phyloP scores from a whole-genome alignment of 2,113 vertebrate genomes.

The Antidorcas marsupialis region DNA sequence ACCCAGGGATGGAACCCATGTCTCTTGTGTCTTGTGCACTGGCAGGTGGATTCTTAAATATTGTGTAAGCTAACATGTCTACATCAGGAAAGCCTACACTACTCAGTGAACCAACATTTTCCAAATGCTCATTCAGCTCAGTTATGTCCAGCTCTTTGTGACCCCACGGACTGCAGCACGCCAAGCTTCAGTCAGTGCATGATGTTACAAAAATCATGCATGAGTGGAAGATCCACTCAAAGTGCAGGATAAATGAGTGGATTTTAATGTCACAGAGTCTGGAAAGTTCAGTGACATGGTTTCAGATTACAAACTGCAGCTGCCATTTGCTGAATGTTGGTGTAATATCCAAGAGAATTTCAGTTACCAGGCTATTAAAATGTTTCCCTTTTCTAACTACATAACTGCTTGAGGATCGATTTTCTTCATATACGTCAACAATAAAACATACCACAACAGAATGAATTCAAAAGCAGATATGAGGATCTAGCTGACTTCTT shows the following conservation, averaged over 20 bases:
- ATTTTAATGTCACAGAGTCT: not conserved
- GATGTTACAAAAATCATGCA: not conserved
- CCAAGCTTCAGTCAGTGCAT: not conserved
- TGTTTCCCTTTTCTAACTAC: not conserved
- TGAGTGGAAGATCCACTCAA: not conserved
- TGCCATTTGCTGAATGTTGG: not conserved
- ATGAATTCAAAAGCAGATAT: not conserved
- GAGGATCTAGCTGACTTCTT: not conserved
- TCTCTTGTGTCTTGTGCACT: not conserved
- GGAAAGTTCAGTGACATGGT: not conserved
- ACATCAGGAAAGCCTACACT: not conserved
- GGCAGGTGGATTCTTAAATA: not conserved
- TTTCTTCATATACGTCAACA: not conserved
- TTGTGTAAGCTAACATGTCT: not conserved
- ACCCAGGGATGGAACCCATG: not conserved
- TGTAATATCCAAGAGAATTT: not conserved
- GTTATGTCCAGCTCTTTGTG: not conserved
- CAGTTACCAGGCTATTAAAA: not conserved
- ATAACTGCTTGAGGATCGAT: not conserved
- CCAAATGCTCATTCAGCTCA: not conserved
- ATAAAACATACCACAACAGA: not conserved
- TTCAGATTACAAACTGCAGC: not conserved
- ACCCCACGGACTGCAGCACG: not conserved
- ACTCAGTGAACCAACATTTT: not conserved
- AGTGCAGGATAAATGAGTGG: not conserved